Base-by-base conservation (phyloP, 2,113 vertebrate genomes). In the Morone chrysops region DNA sequence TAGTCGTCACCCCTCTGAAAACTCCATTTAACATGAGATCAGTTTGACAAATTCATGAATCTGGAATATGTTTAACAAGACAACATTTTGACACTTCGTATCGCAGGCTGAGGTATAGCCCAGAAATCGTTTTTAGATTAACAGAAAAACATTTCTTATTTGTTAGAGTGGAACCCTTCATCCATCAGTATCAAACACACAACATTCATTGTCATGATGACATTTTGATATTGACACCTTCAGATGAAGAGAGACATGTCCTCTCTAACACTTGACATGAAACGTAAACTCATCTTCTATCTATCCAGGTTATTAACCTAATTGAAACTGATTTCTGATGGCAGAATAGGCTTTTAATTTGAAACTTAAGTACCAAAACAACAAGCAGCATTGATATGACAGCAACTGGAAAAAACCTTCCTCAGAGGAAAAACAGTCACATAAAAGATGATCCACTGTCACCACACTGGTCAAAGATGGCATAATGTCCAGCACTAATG, bases 331-430 rank as follows among this genome's bases (percentile, higher is more conserved):
- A 20, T 76, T 83, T 90, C 56, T 81, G 82, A 81, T 87, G 87
- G 71, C 84, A 93, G 90, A 91, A 78, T 86, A 89, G 80, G 80
- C 78, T 88, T 93, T 93, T 94, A 93, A 93, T 94, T 89, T 90
- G 76, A 85, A 91, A 90, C 84, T 75, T 90, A 90, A 86, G 74
- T 93, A 93, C 89, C 85, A 93, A 93, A 94, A 93, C 90, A 90
- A 92, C 89, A 93, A 95, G 91, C 90, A 93, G 92, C 90, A 84
- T 78, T 89, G 79, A 90, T 90, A 89, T 91, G 89, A 92, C 89
- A 94, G 90, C 80, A 81, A 92, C 50, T 86, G 80, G 75, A 81
- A 87, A 84, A 87, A 88, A 84, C 20, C 56, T 77, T 80, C 68
- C 45, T 62, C 10, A 12, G 63, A 86, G 72, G 81, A 79, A 79